These are phyloP conservation scores for Thereva nobilitata DNA, from an alignment of 2,888 invertebrate genomes.

Conservation along the genomic window DNA sequence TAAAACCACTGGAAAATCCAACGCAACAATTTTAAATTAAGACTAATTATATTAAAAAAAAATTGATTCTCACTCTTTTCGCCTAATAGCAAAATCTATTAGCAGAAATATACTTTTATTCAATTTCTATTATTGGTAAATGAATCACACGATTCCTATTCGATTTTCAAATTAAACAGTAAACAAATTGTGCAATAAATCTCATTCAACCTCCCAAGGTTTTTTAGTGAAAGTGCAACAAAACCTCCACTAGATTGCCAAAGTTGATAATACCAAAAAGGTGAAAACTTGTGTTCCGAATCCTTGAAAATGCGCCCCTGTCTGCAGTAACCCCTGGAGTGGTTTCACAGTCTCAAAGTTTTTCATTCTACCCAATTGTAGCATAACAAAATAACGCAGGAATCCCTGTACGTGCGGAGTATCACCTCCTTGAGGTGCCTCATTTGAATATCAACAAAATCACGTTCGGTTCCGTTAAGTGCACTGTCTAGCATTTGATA, in stretches of 20 bases:
- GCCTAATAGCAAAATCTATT: too few species aligned
- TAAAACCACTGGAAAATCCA: too few species aligned
- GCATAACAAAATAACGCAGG: conserved; percentile 23
- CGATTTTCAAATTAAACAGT: too few species aligned
- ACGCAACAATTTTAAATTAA: too few species aligned
- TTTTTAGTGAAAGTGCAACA: conserved; percentile 21
- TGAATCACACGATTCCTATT: too few species aligned
- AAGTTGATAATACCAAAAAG: conserved; percentile 29
- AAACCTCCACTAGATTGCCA: conserved; percentile 13
- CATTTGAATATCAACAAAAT: conserved; percentile 42
- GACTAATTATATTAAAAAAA: too few species aligned
- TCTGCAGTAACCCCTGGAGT: background rate
- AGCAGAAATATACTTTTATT: too few species aligned
- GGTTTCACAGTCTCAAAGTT: background rate
- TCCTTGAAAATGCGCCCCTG: conserved; percentile 19
- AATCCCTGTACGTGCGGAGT: conserved; percentile 6
- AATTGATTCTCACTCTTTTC: too few species aligned
- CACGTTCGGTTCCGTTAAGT: conserved; percentile 42
- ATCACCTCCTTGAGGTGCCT: conserved; percentile 32
- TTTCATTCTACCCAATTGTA: conserved; percentile 4
- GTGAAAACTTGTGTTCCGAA: conserved; percentile 31
- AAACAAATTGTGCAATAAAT: conserved; percentile 25
- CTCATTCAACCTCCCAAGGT: conserved; percentile 7
- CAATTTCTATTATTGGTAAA: too few species aligned
- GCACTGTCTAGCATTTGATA: conserved; percentile 41